Evolutionary conservation across 2,113 vertebrate species (phyloP), one percentile per base, ranked within the genome.

Genomic region (Trogon melanurus): DNA sequence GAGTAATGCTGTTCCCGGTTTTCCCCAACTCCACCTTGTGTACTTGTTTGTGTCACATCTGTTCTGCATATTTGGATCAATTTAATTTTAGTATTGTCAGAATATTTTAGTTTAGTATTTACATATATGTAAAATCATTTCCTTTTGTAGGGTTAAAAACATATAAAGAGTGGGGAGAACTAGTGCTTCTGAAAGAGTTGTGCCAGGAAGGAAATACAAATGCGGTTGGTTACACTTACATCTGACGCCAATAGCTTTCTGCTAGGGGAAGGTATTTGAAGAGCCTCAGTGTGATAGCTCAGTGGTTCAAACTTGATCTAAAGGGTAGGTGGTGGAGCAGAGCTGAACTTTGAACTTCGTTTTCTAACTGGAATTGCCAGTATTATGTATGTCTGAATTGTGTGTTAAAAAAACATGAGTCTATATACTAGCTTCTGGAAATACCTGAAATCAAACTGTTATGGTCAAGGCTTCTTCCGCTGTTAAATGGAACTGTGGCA

Each of bases 381-480:
- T 38, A 19, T 57, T 60, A 8, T n/a, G 14, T n/a, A 13, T 38
- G 13, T 10, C n/a, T 78, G 36, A 71, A 48, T 7, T 84, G n/a
- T 38, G 34, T 6, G 0, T 16, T 82, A 17, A 13, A 48, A 48
- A 89, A 87, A 16, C 8, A 0, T 10, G 34, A 76, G 19, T 50
- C 27, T 54, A 0, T 79, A 0, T 41, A 56, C 9, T 56, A 25
- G 8, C 22, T 72, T 34, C 61, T 72, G 67, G 26, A 80, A 78
- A 23, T 29, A 12, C 0, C 2, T n/a, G n/a, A 62, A 85, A 32
- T 1, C 23, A 6, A 48, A 65, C 29, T 60, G 15, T 80, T 48
- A 6, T 10, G 10, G 16, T 34, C 1, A 3, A 20, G 10, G 6
- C 6, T 41, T 45, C 56, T 16, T 27, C 11, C 4, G 7, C 19